These are phyloP conservation scores for Peromyscus californicus DNA, from an alignment of 2,113 vertebrate species.

Conservation along the genomic window DNA sequence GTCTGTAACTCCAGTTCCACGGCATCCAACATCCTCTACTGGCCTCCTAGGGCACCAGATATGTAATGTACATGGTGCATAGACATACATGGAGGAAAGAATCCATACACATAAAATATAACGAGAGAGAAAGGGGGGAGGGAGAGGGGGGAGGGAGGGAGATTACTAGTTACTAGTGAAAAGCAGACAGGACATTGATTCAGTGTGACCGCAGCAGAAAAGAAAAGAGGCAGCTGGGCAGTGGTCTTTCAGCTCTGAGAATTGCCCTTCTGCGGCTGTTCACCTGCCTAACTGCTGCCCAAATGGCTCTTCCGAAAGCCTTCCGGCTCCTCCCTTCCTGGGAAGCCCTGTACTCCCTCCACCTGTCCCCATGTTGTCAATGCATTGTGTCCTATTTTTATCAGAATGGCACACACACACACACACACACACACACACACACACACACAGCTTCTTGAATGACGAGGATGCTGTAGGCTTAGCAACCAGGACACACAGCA, in stretches of 20 bases:
- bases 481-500: background rate
- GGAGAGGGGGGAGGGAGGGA: too few species aligned
- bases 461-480: background rate
- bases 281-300: conserved; percentile 17
- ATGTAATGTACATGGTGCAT: background rate
- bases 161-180: background rate
- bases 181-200: background rate
- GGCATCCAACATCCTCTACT: background rate
- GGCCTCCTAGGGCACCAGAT: background rate
- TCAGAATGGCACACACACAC: background rate
- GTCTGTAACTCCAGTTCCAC: background rate
- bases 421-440: background rate
- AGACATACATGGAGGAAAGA: background rate
- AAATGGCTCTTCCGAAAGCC: background rate
- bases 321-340: background rate
- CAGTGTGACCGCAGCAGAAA: background rate
- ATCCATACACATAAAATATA: background rate
- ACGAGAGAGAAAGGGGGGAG: background rate
- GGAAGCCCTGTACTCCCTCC: background rate
- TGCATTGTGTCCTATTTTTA: background rate
- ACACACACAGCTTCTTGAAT: background rate
- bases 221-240: background rate
- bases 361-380: background rate
- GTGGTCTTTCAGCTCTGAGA: background rate
- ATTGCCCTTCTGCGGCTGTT: background rate